Evolutionary conservation across 2,797 vertebrate genomes (phyloP).

Genomic region (Melopsittacus undulatus): DNA sequence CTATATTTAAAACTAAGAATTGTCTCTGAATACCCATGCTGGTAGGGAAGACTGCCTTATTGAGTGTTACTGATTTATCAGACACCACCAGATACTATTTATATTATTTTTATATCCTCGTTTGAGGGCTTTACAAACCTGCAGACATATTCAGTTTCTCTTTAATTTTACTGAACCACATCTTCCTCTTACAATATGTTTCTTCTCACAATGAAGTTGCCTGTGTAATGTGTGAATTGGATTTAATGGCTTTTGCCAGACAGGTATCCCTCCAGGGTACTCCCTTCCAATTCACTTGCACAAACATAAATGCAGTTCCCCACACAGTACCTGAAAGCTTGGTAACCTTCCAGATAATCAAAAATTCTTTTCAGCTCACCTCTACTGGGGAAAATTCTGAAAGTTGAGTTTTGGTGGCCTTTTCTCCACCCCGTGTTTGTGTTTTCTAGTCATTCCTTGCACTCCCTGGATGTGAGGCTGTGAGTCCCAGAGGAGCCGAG

Average conservation of each 20-base stretch:
- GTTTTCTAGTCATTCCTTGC: not conserved
- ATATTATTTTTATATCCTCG: not conserved
- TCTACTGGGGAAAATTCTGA: not conserved
- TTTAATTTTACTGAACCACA: not conserved
- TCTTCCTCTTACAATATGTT: not conserved
- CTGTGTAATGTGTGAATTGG: not conserved
- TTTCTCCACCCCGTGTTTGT: not conserved
- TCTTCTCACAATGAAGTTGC: not conserved
- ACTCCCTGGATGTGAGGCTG: not conserved
- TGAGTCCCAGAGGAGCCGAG: not conserved
- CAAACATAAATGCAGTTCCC: not conserved
- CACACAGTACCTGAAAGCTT: not conserved
- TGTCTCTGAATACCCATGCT: rapidly evolving
- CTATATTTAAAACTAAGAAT: not conserved
- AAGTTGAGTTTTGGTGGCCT: not conserved
- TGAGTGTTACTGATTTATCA: not conserved
- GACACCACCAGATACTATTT: not conserved
- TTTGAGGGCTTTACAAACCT: not conserved
- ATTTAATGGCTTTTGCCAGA: not conserved
- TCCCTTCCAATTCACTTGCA: not conserved
- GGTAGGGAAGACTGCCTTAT: not conserved
- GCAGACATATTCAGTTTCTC: not conserved
- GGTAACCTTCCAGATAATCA: not conserved
- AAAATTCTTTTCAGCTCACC: not conserved
- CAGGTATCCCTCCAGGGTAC: not conserved